Conservation (phyloP, 2,888 invertebrate genomes). For the Nomada ruficornis region DNA sequence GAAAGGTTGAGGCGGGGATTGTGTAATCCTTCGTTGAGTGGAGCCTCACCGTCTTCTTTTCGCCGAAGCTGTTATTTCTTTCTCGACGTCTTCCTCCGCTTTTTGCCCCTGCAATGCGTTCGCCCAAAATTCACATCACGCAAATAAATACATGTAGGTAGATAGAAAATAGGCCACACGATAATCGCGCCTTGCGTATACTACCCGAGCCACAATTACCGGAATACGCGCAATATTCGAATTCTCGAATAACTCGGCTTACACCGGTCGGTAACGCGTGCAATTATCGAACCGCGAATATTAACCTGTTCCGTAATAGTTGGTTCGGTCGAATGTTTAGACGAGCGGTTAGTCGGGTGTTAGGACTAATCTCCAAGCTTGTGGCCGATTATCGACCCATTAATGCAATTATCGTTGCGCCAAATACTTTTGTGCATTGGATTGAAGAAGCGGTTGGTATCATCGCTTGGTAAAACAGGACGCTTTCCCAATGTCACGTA, state of each 20-base stretch:
- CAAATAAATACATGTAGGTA: no score
- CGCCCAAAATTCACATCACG: conserved; percentile 43
- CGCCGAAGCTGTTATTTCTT: conserved; percentile 71
- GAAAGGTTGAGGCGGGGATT: conserved; percentile 82
- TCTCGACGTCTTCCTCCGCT: conserved; percentile 25
- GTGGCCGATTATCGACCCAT: conserved; percentile 17
- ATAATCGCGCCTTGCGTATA: background rate
- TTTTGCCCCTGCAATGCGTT: conserved; percentile 1
- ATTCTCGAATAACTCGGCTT: conserved; percentile 6
- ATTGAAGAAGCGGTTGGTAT: background rate
- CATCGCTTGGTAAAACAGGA: conserved; percentile 37
- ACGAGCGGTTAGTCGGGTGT: background rate
- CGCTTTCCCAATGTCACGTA: background rate
- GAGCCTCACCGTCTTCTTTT: conserved; percentile 76
- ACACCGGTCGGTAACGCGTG: conserved; percentile 10
- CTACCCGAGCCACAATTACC: conserved; percentile 16
- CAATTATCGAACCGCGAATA: conserved; percentile 18
- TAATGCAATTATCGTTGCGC: conserved; percentile 19
- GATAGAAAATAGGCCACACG: background rate
- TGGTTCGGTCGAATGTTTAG: background rate
- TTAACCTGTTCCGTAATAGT: conserved; percentile 4
- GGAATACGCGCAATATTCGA: conserved; percentile 22
- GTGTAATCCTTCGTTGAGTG: conserved; percentile 79
- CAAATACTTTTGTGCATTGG: conserved; percentile 4
- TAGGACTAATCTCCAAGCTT: conserved; percentile 1